A percentile compares a stretch with the other conserved stretches of the same genome.
These are phyloP conservation scores for Leptinotarsa lineolata DNA, from an alignment of 1,140 invertebrate species.

Conservation along the genomic window DNA sequence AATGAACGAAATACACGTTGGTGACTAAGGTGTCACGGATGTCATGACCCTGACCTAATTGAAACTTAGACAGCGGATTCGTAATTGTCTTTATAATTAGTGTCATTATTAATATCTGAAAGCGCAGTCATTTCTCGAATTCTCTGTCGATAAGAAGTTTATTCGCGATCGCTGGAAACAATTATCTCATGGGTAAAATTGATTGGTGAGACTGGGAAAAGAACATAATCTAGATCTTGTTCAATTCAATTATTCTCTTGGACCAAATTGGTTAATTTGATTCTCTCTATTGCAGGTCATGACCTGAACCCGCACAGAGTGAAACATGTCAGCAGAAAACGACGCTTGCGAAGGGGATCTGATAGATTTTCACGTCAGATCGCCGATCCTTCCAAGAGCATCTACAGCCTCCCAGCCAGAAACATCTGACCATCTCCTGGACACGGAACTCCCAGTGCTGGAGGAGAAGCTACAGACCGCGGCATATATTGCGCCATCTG, in stretches of 20 bases:
- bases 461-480: conserved; percentile 48
- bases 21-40: conserved; percentile 2
- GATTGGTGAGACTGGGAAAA: background rate
- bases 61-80: background rate
- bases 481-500: conserved; percentile 12
- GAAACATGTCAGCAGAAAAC: conserved; percentile 35
- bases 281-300: conserved; percentile 39
- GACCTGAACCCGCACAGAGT: conserved; percentile 29
- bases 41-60: conserved; percentile 2
- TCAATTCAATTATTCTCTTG: background rate
- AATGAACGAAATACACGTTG: background rate
- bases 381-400: conserved; percentile 39
- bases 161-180: too few relatives aligned
- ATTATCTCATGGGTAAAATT: background rate
- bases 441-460: conserved; percentile 49
- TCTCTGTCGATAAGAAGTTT: too few relatives aligned
- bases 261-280: background rate
- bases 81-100: background rate
- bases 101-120: background rate
- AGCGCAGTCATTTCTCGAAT: background rate
- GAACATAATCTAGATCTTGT: background rate
- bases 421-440: conserved; percentile 46
- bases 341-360: conserved; percentile 37
- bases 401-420: conserved; percentile 14
- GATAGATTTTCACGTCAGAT: conserved; percentile 49